Percentiles rank a stretch among this genome's conserved stretches.
phyloP scores from a whole-genome alignment of 2,113 vertebrate genomes.

The Cephalopterus ornatus region DNA sequence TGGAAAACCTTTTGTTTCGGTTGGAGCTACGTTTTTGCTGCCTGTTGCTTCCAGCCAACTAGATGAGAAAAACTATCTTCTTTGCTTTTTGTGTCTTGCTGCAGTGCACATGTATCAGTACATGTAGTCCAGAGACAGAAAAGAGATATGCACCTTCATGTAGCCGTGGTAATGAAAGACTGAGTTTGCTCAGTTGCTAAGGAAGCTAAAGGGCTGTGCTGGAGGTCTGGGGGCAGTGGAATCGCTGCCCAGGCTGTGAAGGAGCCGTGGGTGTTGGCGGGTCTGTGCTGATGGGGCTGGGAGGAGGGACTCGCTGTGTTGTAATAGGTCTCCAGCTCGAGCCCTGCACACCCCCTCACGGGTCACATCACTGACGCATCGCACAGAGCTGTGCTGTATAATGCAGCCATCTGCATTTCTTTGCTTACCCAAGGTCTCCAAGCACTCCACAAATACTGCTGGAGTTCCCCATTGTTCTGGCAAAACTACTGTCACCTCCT shows the following conservation, averaged over 20 bases:
- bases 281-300: background rate
- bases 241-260: background rate
- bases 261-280: background rate
- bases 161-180: background rate
- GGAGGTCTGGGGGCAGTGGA: background rate
- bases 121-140: background rate
- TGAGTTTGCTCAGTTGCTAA: background rate
- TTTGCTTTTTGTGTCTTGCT: background rate
- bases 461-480: background rate
- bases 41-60: background rate
- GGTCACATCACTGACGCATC: background rate
- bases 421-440: background rate
- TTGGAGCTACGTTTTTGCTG: background rate
- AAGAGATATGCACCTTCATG: background rate
- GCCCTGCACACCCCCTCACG: slow-evolving; percentile 5
- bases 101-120: background rate
- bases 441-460: background rate
- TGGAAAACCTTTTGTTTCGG: background rate
- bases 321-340: background rate
- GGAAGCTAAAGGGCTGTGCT: background rate
- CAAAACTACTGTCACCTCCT: background rate
- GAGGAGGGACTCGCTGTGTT: background rate
- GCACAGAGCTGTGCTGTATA: background rate
- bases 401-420: background rate
- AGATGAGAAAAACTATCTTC: background rate